A percentile compares a stretch with the other conserved stretches of the same genome.
These are phyloP conservation scores for Ptychochromis oligacanthus DNA, from an alignment of 2,113 vertebrate species.

Conservation along the genomic window DNA sequence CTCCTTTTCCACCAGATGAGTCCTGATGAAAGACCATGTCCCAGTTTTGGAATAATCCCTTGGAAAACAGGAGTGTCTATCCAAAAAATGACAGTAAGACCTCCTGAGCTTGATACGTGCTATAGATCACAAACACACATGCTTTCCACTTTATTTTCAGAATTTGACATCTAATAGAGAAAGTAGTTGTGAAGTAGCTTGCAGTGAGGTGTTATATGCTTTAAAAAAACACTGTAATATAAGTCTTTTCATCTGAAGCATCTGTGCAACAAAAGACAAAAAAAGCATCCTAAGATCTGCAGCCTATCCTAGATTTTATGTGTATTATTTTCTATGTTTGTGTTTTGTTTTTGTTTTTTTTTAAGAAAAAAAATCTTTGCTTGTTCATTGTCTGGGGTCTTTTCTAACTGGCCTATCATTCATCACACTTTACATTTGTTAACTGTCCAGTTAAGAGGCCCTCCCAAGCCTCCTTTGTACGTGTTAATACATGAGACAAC, in stretches of 20 bases:
- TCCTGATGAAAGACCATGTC: constrained; percentile 51
- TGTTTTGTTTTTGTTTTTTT: not conserved
- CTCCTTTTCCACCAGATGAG: constrained; percentile 52
- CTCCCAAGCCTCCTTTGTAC: constrained; percentile 19
- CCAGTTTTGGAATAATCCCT: constrained; percentile 41
- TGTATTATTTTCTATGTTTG: too few relatives aligned
- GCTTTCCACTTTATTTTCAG: constrained; percentile 36
- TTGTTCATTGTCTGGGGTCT: not conserved
- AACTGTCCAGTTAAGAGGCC: constrained; percentile 44
- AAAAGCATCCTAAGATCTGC: not conserved
- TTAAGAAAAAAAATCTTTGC: not conserved
- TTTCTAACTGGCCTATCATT: constrained; percentile 7
- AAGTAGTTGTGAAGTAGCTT: not conserved
- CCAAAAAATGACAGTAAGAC: constrained; percentile 35
- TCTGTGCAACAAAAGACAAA: not conserved
- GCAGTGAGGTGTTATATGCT: not conserved
- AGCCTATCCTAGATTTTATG: too few relatives aligned
- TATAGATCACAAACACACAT: constrained; percentile 28
- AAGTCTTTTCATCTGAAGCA: not conserved
- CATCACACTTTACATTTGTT: constrained; percentile 30
- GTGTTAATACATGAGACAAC: constrained; percentile 44
- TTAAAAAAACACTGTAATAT: not conserved
- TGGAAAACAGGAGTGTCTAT: constrained; percentile 50
- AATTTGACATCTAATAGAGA: not conserved
- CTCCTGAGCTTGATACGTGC: constrained; percentile 14